Percentiles rank a stretch among this genome's conserved stretches.
These are phyloP conservation scores for Cirrhinus mrigala DNA, from an alignment of 2,797 vertebrate genomes.

Conservation along the genomic window DNA sequence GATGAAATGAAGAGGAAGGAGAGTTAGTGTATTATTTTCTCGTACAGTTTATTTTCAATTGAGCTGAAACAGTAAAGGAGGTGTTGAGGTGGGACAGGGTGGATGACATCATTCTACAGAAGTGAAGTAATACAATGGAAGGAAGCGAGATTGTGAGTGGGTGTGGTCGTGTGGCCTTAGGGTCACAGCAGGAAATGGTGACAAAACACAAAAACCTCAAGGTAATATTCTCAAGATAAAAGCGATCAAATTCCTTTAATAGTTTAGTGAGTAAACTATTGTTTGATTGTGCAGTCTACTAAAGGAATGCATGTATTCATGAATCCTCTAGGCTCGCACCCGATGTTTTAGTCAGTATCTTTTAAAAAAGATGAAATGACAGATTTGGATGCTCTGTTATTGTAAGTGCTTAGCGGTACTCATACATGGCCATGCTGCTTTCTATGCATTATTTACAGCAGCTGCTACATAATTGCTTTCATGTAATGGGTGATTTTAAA, in stretches of 20 bases:
- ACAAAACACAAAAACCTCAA: not conserved
- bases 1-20: not conserved
- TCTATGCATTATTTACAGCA: not conserved
- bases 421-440: no score
- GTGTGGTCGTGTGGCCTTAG: constrained; percentile 16
- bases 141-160: constrained; percentile 47
- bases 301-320: constrained; percentile 9
- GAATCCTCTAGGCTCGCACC: not conserved
- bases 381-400: not conserved
- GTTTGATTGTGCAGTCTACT: constrained; percentile 13
- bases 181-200: constrained; percentile 3
- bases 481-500: not conserved
- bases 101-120: constrained; percentile 53
- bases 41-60: constrained; percentile 2
- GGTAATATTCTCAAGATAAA: constrained; percentile 4
- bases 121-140: constrained; percentile 40
- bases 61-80: constrained; percentile 24
- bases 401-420: not conserved
- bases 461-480: not conserved
- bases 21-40: constrained; percentile 6
- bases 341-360: not conserved
- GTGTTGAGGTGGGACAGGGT: constrained; percentile 12
- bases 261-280: not conserved
- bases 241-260: not conserved
- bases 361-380: not conserved